phyloP scores from a whole-genome alignment of 1,140 invertebrate species.

The Camponotus floridanus region DNA sequence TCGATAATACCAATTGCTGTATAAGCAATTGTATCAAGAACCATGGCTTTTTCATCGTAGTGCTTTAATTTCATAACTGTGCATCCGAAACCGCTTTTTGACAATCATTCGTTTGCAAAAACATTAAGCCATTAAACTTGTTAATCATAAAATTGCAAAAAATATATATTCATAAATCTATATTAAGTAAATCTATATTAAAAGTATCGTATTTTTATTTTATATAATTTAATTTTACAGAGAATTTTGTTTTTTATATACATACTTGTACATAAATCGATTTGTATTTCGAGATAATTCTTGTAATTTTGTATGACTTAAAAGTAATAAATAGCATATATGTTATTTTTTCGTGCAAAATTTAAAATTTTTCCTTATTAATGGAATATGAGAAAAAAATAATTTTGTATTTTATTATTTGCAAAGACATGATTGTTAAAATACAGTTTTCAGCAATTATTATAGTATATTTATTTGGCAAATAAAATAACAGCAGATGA shows the following conservation, averaged over 20 bases:
- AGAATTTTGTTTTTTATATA: neutral
- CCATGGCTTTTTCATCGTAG: neutral
- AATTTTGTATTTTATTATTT: constrained; percentile 11
- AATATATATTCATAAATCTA: neutral
- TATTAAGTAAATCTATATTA: neutral
- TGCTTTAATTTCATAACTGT: neutral
- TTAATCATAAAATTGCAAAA: constrained; percentile 18
- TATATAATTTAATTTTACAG: neutral
- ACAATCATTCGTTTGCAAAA: constrained; percentile 10
- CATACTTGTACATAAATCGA: neutral
- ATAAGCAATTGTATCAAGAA: constrained; percentile 50
- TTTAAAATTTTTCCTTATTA: neutral
- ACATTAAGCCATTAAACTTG: neutral
- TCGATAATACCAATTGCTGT: constrained; percentile 42
- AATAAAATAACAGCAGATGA: neutral
- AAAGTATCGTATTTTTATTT: no score
- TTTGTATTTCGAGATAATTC: neutral
- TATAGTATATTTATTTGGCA: neutral
- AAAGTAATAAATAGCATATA: neutral
- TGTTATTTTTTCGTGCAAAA: neutral
- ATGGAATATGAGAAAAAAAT: neutral
- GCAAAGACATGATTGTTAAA: neutral
- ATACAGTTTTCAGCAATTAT: neutral
- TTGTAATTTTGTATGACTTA: neutral
- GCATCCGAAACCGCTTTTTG: neutral